phyloP scores from a whole-genome alignment of 2,888 invertebrate genomes.

The Diarsia rubi region DNA sequence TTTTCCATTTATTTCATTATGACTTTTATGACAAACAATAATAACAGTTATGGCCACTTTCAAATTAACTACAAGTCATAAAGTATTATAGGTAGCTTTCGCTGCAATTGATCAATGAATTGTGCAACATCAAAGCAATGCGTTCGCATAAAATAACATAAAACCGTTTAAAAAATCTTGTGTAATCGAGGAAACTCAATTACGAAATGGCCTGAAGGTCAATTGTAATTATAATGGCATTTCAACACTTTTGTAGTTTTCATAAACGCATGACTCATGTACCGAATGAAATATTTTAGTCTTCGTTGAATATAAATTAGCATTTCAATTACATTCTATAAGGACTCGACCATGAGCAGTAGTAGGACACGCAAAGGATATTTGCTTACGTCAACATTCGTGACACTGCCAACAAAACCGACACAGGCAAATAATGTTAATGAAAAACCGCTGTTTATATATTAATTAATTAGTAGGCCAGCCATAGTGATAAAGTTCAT shows the following conservation, averaged over 20 bases:
- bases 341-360: slow-evolving; percentile 61
- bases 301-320: slow-evolving; percentile 40
- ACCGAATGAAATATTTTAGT: slow-evolving; percentile 23
- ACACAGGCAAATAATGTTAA: slow-evolving; percentile 17
- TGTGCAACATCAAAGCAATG: slow-evolving; percentile 25
- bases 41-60: neutral
- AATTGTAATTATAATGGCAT: slow-evolving; percentile 12
- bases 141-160: neutral
- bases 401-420: slow-evolving; percentile 53
- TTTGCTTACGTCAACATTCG: slow-evolving; percentile 70
- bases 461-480: slow-evolving; percentile 35
- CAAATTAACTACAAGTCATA: slow-evolving; percentile 2
- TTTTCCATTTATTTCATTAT: neutral
- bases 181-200: slow-evolving; percentile 42
- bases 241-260: slow-evolving; percentile 30
- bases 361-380: slow-evolving; percentile 63
- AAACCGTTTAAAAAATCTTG: slow-evolving; percentile 16
- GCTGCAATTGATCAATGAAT: slow-evolving; percentile 8
- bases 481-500: slow-evolving; percentile 22
- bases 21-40: neutral
- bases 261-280: slow-evolving; percentile 9
- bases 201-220: slow-evolving; percentile 39
- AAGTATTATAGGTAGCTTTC: neutral
- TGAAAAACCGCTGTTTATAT: slow-evolving; percentile 26
- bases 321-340: slow-evolving; percentile 56